These are phyloP conservation scores for Oscheius myriophilus DNA, from an alignment of 2,888 invertebrate genomes.

Conservation along the genomic window DNA sequence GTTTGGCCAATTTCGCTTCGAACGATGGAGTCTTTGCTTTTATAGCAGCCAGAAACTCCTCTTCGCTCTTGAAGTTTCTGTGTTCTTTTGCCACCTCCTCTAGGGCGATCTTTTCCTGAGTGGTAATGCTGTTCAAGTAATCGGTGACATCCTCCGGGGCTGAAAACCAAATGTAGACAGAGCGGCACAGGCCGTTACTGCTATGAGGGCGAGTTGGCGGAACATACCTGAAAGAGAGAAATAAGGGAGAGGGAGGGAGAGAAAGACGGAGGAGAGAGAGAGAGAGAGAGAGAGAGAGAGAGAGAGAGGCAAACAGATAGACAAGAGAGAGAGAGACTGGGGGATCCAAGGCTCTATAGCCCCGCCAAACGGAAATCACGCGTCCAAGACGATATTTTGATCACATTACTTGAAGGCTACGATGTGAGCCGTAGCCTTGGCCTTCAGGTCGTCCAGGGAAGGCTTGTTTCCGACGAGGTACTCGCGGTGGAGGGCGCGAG, in stretches of 20 bases:
- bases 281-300: too few relatives aligned
- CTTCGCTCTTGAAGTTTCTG: conserved; percentile 53
- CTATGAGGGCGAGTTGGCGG: too few relatives aligned
- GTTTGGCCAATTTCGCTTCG: conserved; percentile 60
- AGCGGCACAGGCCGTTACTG: too few relatives aligned
- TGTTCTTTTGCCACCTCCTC: conserved; percentile 63
- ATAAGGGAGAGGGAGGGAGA: not conserved
- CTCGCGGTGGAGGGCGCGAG: conserved; percentile 59
- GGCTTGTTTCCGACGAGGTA: conserved; percentile 63
- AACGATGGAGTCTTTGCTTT: conserved; percentile 64
- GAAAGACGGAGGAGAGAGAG: too few relatives aligned
- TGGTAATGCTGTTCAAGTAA: conserved; percentile 64
- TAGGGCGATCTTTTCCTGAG: conserved; percentile 62
- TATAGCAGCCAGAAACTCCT: conserved; percentile 60
- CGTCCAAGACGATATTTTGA: too few relatives aligned
- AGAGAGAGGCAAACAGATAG: too few relatives aligned
- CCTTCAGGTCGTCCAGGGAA: conserved; percentile 56
- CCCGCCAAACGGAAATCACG: too few relatives aligned
- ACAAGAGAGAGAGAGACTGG: too few relatives aligned
- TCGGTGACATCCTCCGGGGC: conserved; percentile 63
- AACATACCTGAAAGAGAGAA: too few relatives aligned
- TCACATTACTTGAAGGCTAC: conserved; percentile 59
- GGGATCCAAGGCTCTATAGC: too few relatives aligned
- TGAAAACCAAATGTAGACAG: conserved; percentile 32
- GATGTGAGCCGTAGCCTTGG: conserved; percentile 42